Evolutionary conservation across 2,797 vertebrate genomes (phyloP), one percentile per base, ranked within the genome.

Genomic region (Phalloptychus januarius): DNA sequence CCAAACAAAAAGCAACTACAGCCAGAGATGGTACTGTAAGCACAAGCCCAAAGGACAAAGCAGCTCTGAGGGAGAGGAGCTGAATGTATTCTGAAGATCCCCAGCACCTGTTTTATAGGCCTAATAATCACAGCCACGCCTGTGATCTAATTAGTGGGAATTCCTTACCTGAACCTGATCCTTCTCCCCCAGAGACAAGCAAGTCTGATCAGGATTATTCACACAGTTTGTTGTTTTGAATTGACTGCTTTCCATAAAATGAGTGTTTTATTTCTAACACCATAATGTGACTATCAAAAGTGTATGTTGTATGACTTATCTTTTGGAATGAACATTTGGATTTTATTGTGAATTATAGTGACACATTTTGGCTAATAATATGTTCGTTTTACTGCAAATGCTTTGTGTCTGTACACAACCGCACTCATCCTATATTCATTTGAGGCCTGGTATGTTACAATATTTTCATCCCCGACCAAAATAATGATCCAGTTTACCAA

Each of bases 91-190:
- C 11, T 7, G 2, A 36, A 0, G 5, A 3, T 1, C 8, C 0
- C 0, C 63, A 78, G 1, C 83, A 90, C 84, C 79, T 83, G 84
- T 63, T 89, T 88, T 91, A 87, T 91, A 70, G 46, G 2, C 18
- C 70, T 45, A 1, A 1, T 61, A 76, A 86, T 78, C 5, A 84
- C 25, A 4, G 11, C 7, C 2, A 10, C 85, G 86, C 92, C 90
- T 90, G 85, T 93, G 92, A 74, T 1, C 0, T 0, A 42, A 85
- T 93, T 50, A 87, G 61, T 38, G 69, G 79, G 36, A 12, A 20
- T 10, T 8, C 38, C 38, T 50, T 38, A 33, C 52, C n/a, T n/a
- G n/a, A n/a, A 15, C 40, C n/a, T 5, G 5, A 13, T 56, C 25
- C 1, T 4, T 71, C 40, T 25, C 13, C 5, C 23, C 4, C 11